phyloP scores from a whole-genome alignment of 2,113 vertebrate species.

The Sylvietta virens region DNA sequence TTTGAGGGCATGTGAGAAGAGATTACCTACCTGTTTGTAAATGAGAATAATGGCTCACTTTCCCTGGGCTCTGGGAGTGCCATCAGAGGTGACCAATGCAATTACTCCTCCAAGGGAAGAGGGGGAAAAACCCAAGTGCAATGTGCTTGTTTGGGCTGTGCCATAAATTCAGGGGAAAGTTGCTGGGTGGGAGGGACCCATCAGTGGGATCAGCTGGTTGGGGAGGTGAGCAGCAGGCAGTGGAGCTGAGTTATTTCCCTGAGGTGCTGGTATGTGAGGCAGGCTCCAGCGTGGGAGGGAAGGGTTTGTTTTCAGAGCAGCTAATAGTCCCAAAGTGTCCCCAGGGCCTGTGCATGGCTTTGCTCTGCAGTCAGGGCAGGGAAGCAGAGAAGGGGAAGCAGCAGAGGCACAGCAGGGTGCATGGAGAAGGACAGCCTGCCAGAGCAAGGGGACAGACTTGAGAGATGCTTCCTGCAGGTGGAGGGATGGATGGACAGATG shows the following conservation, averaged over 20 bases:
- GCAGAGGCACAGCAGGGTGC: background rate
- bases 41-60: conserved; percentile 46
- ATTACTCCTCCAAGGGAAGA: background rate
- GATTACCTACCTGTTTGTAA: conserved; percentile 58
- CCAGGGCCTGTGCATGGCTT: background rate
- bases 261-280: background rate
- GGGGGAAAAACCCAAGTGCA: background rate
- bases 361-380: background rate
- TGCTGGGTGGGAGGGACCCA: background rate
- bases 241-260: background rate
- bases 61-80: background rate
- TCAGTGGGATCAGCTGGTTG: background rate
- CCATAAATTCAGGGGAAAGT: background rate
- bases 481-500: background rate
- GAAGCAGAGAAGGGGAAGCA: background rate
- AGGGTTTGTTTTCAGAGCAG: conserved; percentile 29
- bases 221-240: background rate
- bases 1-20: conserved; percentile 47
- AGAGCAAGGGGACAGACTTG: background rate
- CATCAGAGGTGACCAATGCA: conserved; percentile 31
- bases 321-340: background rate
- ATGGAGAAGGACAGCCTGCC: background rate
- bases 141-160: background rate
- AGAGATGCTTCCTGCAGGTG: background rate
- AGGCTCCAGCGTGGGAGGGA: background rate